Conservation (phyloP, 2,888 invertebrate species). For the Exephanes ischioxanthus region DNA sequence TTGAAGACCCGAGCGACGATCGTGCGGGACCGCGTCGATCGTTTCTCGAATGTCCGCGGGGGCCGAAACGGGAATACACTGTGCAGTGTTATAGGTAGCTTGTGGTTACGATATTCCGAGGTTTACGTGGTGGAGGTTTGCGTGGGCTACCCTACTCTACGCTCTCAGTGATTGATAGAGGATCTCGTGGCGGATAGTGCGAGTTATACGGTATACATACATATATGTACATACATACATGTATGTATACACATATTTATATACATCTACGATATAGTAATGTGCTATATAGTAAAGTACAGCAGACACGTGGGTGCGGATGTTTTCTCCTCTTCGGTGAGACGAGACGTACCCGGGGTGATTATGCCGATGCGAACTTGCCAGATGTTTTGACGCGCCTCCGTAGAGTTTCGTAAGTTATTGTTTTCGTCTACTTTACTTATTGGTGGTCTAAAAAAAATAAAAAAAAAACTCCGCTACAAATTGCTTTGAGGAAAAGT, state of each 20-base stretch:
- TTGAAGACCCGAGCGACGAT: constrained; percentile 59
- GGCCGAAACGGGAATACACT: constrained; percentile 18
- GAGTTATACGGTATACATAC: constrained; percentile 23
- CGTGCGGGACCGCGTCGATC: constrained; percentile 52
- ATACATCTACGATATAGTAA: neutral
- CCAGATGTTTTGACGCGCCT: constrained; percentile 33
- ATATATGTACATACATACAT: neutral
- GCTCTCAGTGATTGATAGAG: constrained; percentile 62
- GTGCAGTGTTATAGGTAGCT: constrained; percentile 34
- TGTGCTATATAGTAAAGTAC: no score
- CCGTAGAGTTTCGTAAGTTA: neutral
- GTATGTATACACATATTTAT: neutral
- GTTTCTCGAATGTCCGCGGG: constrained; percentile 58
- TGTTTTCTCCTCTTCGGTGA: constrained; percentile 37
- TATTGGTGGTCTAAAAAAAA: neutral
- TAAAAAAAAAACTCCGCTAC: neutral
- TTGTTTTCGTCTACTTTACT: neutral
- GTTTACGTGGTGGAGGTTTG: constrained; percentile 53
- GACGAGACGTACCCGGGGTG: constrained; percentile 1
- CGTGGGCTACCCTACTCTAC: constrained; percentile 50
- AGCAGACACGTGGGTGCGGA: constrained; percentile 35
- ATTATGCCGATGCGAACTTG: constrained; percentile 12
- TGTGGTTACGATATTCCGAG: constrained; percentile 64
- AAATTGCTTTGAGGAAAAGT: neutral
- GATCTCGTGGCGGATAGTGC: constrained; percentile 56